Conservation (phyloP, 2,113 vertebrate genomes). For the Elanoides forficatus region DNA sequence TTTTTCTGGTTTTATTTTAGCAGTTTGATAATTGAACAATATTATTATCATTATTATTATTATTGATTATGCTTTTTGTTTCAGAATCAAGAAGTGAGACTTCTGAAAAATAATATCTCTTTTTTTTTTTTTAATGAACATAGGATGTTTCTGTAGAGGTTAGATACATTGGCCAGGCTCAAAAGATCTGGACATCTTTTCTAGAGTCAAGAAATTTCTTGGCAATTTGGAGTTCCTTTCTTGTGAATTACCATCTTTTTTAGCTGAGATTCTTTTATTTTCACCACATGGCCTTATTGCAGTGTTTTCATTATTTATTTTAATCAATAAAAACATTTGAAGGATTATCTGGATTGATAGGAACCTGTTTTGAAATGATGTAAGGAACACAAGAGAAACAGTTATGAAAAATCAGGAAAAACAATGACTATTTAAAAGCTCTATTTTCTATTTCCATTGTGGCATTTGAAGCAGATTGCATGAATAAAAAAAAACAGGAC, state of each 20-base stretch:
- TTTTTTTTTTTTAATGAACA: not conserved
- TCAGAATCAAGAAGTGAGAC: not conserved
- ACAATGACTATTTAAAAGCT: not conserved
- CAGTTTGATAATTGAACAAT: not conserved
- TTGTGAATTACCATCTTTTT: not conserved
- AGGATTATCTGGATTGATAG: not conserved
- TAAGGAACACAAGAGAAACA: not conserved
- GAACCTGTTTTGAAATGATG: not conserved
- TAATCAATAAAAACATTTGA: constrained; percentile 59
- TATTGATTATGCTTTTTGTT: not conserved
- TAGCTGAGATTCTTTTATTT: constrained; percentile 13
- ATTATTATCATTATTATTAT: not conserved
- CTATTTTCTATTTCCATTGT: not conserved
- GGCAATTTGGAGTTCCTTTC: not conserved
- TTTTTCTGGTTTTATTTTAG: not conserved
- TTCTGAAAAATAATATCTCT: not conserved
- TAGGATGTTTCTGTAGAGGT: not conserved
- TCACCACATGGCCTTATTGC: constrained; percentile 58
- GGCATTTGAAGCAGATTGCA: not conserved
- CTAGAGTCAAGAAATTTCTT: not conserved
- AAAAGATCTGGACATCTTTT: not conserved
- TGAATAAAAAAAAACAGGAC: not conserved
- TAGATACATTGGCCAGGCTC: not conserved
- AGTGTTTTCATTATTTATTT: constrained; percentile 51
- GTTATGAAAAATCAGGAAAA: not conserved